Percentiles rank a stretch among this genome's conserved stretches.
phyloP scores from a whole-genome alignment of 2,888 invertebrate species.

The Tryphoninae sp. region DNA sequence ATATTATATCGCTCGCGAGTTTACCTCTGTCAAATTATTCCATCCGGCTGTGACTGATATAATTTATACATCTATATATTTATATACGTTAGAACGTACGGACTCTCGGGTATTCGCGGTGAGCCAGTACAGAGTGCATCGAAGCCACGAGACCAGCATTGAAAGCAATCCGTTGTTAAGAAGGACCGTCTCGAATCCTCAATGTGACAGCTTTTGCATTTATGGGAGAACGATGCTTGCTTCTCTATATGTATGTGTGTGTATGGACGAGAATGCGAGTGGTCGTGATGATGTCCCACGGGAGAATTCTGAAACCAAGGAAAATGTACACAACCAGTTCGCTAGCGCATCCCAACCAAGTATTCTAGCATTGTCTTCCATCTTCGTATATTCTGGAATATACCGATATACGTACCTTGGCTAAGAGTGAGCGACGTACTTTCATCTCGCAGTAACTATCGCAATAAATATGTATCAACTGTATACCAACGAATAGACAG shows the following conservation, averaged over 20 bases:
- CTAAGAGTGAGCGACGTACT: constrained; percentile 47
- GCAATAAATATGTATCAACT: constrained; percentile 59
- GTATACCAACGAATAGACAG: constrained; percentile 38
- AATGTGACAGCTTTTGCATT: constrained; percentile 62
- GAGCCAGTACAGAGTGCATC: constrained; percentile 36
- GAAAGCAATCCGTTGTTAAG: constrained; percentile 64
- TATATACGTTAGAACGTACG: constrained; percentile 10
- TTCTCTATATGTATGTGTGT: constrained; percentile 15
- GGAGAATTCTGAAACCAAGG: constrained; percentile 54
- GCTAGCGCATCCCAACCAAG: constrained; percentile 14
- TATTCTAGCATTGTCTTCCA: constrained; percentile 13
- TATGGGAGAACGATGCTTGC: constrained; percentile 52
- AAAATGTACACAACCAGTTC: constrained; percentile 29
- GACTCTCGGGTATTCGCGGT: constrained; percentile 54
- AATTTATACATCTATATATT: constrained; percentile 3
- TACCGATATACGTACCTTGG: constrained; percentile 14
- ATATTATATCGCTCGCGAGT: constrained; percentile 24
- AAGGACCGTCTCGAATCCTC: constrained; percentile 58
- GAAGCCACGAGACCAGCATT: constrained; percentile 58
- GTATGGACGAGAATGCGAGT: constrained; percentile 11
- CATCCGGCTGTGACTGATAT: constrained; percentile 20
- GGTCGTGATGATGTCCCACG: constrained; percentile 49
- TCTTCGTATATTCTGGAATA: constrained; percentile 19
- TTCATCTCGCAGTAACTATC: constrained; percentile 47
- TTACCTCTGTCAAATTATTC: constrained; percentile 47